Evolutionary conservation across 2,113 vertebrate species (phyloP), one percentile per base, ranked within the genome.

Genomic region (Phylloscopus trochiloides): DNA sequence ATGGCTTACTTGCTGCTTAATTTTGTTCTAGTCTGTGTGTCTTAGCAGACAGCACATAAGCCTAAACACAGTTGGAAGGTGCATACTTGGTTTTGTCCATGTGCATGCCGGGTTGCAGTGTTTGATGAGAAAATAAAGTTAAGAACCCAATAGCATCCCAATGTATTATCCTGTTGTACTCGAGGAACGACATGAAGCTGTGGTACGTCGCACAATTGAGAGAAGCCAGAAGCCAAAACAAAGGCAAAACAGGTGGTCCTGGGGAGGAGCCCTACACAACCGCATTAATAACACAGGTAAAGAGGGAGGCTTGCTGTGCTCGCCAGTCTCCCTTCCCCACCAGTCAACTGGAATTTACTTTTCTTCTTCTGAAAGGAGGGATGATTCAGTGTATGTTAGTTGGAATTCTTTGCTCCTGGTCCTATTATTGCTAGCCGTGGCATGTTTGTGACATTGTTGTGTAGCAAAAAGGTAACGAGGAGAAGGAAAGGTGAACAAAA

Each of bases 171-270:
- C 78, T 77, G 10, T 97, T 96, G 71, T 70, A 9, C 62, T 67
- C 34, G 92, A 99, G 99, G 99, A 99, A 73, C 98, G 99, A 42
- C 97, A 99, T 97, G 99, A 99, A 98, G 98, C 98, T 76, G 98
- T 99, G 43, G 98, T 99, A 61, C 98, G 98, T 38, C 98, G 97
- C 66, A 99, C 99, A 6, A 98, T 98, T 94, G 99, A 99, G 93
- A 99, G 98, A 95, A 99, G 99, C 97, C 98, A 99, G 90, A 99
- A 97, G 92, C 98, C 98, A 83, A 99, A 96, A 88, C 98, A 98
- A 93, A 99, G 95, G 88, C 97, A 95, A 17, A 97, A 90, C 96
- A 98, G 98, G 58, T 98, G 97, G 98, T 97, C 98, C 3, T 98
- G 98, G 98, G 99, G 98, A 92, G 98, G 98, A 92, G 94, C 98